Base-by-base conservation (phyloP, 30 jellyfish, hydroid and myxozoan species). In the Aurelia aurita region DNA sequence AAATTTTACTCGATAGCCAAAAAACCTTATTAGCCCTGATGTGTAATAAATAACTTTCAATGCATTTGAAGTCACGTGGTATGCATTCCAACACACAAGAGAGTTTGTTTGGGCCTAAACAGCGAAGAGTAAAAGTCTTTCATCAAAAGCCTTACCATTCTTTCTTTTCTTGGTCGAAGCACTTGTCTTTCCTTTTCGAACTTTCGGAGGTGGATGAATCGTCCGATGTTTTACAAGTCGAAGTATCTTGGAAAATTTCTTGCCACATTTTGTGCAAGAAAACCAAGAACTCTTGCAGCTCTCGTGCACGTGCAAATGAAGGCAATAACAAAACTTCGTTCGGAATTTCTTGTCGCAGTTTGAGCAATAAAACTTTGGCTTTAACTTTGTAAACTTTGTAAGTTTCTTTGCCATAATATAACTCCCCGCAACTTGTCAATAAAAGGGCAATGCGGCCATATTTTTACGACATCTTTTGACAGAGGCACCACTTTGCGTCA, bases 251-350 rank as follows among this genome's bases (percentile, higher is more conserved):
- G 85, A 44, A 31, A 67, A 81, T 60, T 68, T 81, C 43, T 72
- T 67, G 31, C 69, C 84, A 68, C 91, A 81, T 55, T 58, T n/a
- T 35, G 49, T 84, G 77, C 91, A 81, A 5, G 76, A 63, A 32
- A 81, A 81, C 91, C 91, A 81, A 19, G 91, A 73, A 45, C 58
- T 81, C 53, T 81, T 81, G 59, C 70, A 65, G 72, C 85, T 81
- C 65, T 67, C 60, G 85, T 81, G 91, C 39, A 70, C 76, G 51
- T 69, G 73, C 55, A 59, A n/a, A 35, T 81, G 91, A 15, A 81
- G 79, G 51, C 63, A 35, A 39, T 28, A 22, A 11, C 73, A 71
- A 45, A 81, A 81, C 12, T 27, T 60, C 54, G 85, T 46, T 16
- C 60, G 57, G 49, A 22, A 81, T 60, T 54, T 81, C 34, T 35